Conservation (phyloP, 1,140 invertebrate species). For the Atta cephalotes region DNA sequence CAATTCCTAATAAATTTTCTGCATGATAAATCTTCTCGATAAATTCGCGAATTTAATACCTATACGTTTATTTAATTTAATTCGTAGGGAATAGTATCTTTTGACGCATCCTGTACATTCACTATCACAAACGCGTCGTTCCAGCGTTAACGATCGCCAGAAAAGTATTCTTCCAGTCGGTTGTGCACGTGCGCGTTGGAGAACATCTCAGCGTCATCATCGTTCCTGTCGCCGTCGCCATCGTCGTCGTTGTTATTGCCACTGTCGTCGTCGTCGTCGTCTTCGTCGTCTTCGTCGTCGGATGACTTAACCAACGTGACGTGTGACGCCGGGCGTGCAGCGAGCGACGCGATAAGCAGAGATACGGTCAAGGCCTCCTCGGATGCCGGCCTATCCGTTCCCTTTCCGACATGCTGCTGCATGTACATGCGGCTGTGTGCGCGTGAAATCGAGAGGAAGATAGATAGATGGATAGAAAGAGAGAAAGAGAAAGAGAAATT, state of each 20-base stretch:
- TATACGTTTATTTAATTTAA: background rate
- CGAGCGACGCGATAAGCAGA: constrained; percentile 85
- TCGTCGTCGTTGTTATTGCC: no score
- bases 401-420: constrained; percentile 84
- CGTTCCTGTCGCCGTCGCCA: constrained; percentile 10
- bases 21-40: background rate
- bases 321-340: constrained; percentile 79
- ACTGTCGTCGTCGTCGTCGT: constrained; percentile 20
- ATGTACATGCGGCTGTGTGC: constrained; percentile 29
- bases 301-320: constrained; percentile 67
- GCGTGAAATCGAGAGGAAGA: constrained; percentile 24
- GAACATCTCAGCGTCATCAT: constrained; percentile 26
- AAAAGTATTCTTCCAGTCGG: constrained; percentile 26
- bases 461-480: constrained; percentile 38
- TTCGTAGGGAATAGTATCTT: background rate
- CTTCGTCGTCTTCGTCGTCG: constrained; percentile 47
- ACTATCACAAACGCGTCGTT: background rate
- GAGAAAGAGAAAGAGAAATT: constrained; percentile 38
- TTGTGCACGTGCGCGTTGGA: constrained; percentile 10
- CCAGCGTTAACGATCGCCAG: constrained; percentile 23
- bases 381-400: constrained; percentile 85
- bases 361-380: constrained; percentile 86
- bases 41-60: constrained; percentile 52
- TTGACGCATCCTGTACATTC: background rate
- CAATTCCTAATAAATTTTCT: background rate